A percentile compares a stretch with the other conserved stretches of the same genome.
Conservation (phyloP, 2,888 invertebrate genomes). For the Caenorhabditis becei region DNA sequence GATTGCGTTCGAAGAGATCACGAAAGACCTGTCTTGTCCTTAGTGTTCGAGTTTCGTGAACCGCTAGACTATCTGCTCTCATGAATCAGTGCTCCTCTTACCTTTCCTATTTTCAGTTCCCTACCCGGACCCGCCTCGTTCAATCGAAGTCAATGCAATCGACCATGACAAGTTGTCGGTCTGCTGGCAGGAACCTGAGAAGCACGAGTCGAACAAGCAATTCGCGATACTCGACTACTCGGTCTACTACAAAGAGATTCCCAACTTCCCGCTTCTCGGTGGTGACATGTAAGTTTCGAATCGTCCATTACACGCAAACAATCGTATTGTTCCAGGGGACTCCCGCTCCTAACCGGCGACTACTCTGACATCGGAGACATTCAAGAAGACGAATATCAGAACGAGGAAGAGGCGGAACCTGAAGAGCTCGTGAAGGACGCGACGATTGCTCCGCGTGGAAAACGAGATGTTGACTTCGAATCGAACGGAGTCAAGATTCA, state of each 20-base stretch:
- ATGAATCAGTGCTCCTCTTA: neutral
- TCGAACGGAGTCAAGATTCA: slow-evolving; percentile 11
- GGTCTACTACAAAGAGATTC: slow-evolving; percentile 76
- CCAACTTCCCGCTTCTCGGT: slow-evolving; percentile 72
- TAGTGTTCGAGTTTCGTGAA: neutral
- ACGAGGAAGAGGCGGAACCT: slow-evolving; percentile 60
- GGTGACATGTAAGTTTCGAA: slow-evolving; percentile 67
- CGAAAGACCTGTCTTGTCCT: neutral
- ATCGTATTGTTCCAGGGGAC: no score
- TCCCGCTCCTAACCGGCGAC: slow-evolving; percentile 70
- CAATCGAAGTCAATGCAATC: slow-evolving; percentile 70
- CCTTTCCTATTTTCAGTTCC: slow-evolving; percentile 69
- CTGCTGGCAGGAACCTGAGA: slow-evolving; percentile 69
- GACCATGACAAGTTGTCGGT: slow-evolving; percentile 70
- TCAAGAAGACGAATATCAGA: slow-evolving; percentile 67
- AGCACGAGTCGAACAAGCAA: slow-evolving; percentile 62
- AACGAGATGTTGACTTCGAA: slow-evolving; percentile 32
- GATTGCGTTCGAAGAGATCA: no score
- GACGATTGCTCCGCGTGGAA: slow-evolving; percentile 35
- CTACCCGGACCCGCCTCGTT: slow-evolving; percentile 73
- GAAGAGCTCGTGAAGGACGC: slow-evolving; percentile 54
- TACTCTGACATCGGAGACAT: slow-evolving; percentile 67
- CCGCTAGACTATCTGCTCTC: neutral
- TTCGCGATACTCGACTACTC: slow-evolving; percentile 74
- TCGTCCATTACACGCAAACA: no score